Conservation (phyloP, 2,888 invertebrate species). For the Proisotoma minuta region DNA sequence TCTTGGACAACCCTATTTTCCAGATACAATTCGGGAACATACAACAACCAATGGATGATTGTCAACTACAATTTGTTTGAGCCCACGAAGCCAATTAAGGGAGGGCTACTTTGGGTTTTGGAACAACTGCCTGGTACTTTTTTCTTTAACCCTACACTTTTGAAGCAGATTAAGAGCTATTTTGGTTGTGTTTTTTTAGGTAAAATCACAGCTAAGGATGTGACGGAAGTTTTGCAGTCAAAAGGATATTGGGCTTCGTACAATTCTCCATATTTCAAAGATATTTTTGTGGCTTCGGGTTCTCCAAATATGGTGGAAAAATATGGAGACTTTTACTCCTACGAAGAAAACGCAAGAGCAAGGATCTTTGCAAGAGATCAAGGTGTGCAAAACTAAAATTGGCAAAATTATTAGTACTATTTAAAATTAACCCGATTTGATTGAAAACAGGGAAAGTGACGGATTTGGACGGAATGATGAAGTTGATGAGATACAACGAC, state of each 20-base stretch:
- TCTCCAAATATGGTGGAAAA: slow-evolving; percentile 56
- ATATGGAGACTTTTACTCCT: slow-evolving; percentile 61
- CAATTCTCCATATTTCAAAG: slow-evolving; percentile 63
- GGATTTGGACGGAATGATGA: slow-evolving; percentile 59
- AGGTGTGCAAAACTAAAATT: slow-evolving; percentile 31
- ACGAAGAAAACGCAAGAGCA: slow-evolving; percentile 62
- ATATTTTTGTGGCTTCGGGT: slow-evolving; percentile 62
- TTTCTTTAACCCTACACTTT: slow-evolving; percentile 49
- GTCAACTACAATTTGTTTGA: slow-evolving; percentile 66
- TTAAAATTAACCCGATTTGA: too few species aligned
- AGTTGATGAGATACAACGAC: slow-evolving; percentile 65
- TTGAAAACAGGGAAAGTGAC: slow-evolving; percentile 51
- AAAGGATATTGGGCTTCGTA: slow-evolving; percentile 70
- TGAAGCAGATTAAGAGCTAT: not conserved
- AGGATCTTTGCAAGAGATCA: slow-evolving; percentile 61
- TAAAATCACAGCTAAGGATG: slow-evolving; percentile 62
- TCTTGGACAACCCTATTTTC: slow-evolving; percentile 70
- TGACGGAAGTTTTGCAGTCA: slow-evolving; percentile 61
- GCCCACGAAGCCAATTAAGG: slow-evolving; percentile 50
- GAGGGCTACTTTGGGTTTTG: slow-evolving; percentile 63
- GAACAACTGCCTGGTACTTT: slow-evolving; percentile 67
- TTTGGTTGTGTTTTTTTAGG: slow-evolving; percentile 47
- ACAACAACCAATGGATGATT: slow-evolving; percentile 82
- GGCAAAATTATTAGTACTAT: not conserved
- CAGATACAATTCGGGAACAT: slow-evolving; percentile 69